phyloP scores from a whole-genome alignment of 2,888 invertebrate species.

The Hedychridium roseum region DNA sequence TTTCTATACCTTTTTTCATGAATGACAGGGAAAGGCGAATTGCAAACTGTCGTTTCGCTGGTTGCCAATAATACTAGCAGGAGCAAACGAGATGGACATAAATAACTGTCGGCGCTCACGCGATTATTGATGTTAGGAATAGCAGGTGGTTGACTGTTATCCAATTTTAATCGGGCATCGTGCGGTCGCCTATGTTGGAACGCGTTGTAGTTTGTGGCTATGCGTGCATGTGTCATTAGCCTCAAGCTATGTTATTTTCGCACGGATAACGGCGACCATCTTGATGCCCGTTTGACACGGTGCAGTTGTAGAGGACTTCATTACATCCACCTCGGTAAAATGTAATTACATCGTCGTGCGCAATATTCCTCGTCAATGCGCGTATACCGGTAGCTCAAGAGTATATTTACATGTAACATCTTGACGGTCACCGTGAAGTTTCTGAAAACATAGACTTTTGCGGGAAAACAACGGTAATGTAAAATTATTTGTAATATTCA shows the following conservation, averaged over 20 bases:
- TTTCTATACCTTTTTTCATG: too few relatives aligned
- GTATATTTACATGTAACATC: not conserved
- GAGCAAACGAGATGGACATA: not conserved
- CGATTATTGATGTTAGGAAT: constrained; percentile 19
- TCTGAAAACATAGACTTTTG: not conserved
- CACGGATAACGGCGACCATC: constrained; percentile 27
- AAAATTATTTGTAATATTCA: not conserved
- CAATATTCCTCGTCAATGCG: not conserved
- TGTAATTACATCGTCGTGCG: not conserved
- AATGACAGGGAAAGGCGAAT: too few relatives aligned
- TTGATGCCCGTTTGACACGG: constrained; percentile 9
- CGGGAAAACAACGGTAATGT: not conserved
- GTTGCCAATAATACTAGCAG: constrained; percentile 5
- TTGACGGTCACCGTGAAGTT: not conserved
- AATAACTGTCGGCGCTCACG: constrained; percentile 17
- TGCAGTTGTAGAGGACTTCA: constrained; percentile 1
- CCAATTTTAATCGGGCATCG: constrained; percentile 16
- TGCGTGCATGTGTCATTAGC: constrained; percentile 17
- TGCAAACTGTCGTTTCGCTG: not conserved
- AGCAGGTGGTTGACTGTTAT: constrained; percentile 26
- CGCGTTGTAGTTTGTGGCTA: not conserved
- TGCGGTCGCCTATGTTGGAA: constrained; percentile 1
- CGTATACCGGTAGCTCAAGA: not conserved
- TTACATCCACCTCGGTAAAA: not conserved
- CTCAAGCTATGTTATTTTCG: constrained; percentile 29